Base-by-base conservation (phyloP, 2,888 invertebrate species). In the Caenorhabditis sulstoni region DNA sequence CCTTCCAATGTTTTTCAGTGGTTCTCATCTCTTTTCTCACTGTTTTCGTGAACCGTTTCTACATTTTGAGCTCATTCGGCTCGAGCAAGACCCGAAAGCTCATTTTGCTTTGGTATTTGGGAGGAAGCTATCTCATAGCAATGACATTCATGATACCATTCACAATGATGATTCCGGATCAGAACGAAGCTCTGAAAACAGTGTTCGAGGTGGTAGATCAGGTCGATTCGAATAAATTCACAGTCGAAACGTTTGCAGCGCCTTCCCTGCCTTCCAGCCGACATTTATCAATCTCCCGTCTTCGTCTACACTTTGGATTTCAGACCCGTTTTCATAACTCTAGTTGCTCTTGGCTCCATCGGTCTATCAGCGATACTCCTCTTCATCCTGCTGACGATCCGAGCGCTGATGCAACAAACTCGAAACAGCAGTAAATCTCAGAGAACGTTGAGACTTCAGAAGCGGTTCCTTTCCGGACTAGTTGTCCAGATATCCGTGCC, bases 201-300 rank as follows among this genome's bases (percentile, higher is more conserved):
- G 37, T 37, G 3, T 29, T 29, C 29, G 29, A 29, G 7, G 29
- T 29, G 29, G n/a, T n/a, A n/a, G n/a, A n/a, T n/a, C n/a, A n/a
- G n/a, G n/a, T n/a, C n/a, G n/a, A n/a, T n/a, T n/a, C n/a, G n/a
- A n/a, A n/a, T n/a, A n/a, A n/a, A 29, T 7, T 29, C 4, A 29
- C 7, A 29, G 7, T 29, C 4, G 4, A 7, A 29, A 29, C 3
- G 29, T 37, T 29, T 7, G 29, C 29, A 53, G 53, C 1, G 37
- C 11, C 53, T 53, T 37, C 37, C 53, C 9, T 53, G 53, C 16
- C 53, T 53, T 11, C 53, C 53, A n/a, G 9, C n/a, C 16, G 29
- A 53, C 35, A 35, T 53, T 11, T 53, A 53, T 35, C 5, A 52
- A 35, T 5, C 11, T 0, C 12, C 12, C 9, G 7, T 53, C 12